Conservation (phyloP, 2,888 invertebrate genomes). For the Dendrolimus houi region DNA sequence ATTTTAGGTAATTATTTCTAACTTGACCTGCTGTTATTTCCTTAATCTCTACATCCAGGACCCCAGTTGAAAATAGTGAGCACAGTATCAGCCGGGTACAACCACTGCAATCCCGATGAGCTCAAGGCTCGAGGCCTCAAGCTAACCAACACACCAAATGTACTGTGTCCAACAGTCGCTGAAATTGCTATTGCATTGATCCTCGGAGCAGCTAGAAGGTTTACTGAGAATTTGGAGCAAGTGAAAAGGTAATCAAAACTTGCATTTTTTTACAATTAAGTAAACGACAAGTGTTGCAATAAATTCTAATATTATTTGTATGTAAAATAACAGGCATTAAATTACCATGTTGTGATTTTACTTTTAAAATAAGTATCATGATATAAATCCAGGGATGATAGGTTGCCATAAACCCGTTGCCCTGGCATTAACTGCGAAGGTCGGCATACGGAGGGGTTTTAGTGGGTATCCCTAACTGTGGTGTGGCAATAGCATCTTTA, state of each 20-base stretch:
- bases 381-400: no score
- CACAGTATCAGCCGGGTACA: slow-evolving; percentile 92
- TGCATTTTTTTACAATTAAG: not conserved
- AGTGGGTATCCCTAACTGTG: no score
- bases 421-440: no score
- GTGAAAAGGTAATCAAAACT: slow-evolving; percentile 68
- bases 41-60: slow-evolving; percentile 48
- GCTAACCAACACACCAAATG: slow-evolving; percentile 88
- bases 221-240: slow-evolving; percentile 84
- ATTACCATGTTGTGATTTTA: not conserved
- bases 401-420: no score
- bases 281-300: not conserved
- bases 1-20: no score
- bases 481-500: no score
- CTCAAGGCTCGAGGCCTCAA: slow-evolving; percentile 84
- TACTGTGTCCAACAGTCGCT: slow-evolving; percentile 86
- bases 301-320: not conserved
- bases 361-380: not conserved
- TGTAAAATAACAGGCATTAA: not conserved
- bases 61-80: slow-evolving; percentile 85
- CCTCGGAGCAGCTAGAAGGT: slow-evolving; percentile 84
- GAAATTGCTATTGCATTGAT: slow-evolving; percentile 87
- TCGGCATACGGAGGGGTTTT: no score
- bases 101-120: slow-evolving; percentile 88
- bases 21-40: no score